phyloP scores from a whole-genome alignment of 2,113 vertebrate species.

The Neotragus pygmaeus region DNA sequence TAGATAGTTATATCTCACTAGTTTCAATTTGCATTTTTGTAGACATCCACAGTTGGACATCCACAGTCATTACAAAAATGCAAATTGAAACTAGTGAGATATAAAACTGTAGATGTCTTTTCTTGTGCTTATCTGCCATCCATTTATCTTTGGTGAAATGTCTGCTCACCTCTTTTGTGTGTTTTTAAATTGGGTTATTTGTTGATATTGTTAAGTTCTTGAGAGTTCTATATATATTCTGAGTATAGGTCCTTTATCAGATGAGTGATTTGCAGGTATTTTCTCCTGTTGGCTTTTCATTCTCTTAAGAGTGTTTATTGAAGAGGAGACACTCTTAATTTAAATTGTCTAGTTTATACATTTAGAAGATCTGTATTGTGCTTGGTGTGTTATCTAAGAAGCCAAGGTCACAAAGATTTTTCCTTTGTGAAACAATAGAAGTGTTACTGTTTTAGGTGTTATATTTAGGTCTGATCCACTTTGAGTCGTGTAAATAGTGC shows the following conservation, averaged over 20 bases:
- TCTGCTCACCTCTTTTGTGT: background rate
- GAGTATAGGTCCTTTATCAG: background rate
- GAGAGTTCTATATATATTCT: background rate
- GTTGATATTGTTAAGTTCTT: background rate
- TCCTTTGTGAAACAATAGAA: background rate
- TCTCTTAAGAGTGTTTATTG: background rate
- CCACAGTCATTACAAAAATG: too few relatives aligned
- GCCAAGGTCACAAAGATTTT: background rate
- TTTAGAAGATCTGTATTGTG: background rate
- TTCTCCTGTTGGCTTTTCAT: background rate
- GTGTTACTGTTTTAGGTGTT: background rate
- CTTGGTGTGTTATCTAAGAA: background rate
- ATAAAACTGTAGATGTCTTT: background rate
- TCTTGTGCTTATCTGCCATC: background rate
- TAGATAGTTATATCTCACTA: background rate
- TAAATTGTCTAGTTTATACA: background rate
- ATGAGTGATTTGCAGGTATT: background rate
- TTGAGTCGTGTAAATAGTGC: background rate
- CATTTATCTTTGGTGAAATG: background rate
- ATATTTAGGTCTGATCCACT: background rate
- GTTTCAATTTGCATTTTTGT: background rate
- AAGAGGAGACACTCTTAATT: background rate
- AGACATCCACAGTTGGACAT: too few relatives aligned
- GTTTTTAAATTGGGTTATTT: background rate
- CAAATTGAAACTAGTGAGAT: too few relatives aligned